Evolutionary conservation across 2,113 vertebrate species (phyloP).

Genomic region (Bos javanicus): DNA sequence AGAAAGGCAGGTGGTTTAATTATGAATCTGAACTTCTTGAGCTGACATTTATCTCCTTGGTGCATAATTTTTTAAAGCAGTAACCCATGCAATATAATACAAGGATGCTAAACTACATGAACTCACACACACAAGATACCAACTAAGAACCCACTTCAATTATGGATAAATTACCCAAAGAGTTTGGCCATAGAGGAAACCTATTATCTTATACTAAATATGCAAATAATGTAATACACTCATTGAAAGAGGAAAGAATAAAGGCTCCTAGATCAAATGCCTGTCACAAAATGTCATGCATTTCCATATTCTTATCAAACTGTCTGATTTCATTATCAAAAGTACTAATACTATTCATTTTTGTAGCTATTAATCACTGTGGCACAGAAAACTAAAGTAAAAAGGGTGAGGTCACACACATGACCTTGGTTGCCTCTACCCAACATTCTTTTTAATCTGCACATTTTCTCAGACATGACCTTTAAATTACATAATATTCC

Average conservation of each 20-base stretch:
- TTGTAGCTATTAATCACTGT: constrained; percentile 37
- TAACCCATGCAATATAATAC: constrained; percentile 26
- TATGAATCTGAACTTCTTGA: constrained; percentile 67
- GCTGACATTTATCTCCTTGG: constrained; percentile 67
- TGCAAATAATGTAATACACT: constrained; percentile 50
- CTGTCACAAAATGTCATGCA: constrained; percentile 60
- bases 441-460: not conserved
- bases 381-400: not conserved
- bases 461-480: not conserved
- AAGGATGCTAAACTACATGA: constrained; percentile 35
- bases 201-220: constrained; percentile 65
- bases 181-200: constrained; percentile 39
- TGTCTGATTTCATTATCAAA: constrained; percentile 38
- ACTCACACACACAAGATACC: constrained; percentile 49
- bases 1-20: constrained; percentile 48
- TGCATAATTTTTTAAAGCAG: constrained; percentile 59
- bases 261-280: constrained; percentile 9
- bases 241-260: not conserved
- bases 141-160: constrained; percentile 53
- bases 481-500: not conserved
- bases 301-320: constrained; percentile 60
- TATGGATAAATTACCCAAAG: constrained; percentile 59
- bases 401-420: not conserved
- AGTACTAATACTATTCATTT: constrained; percentile 48
- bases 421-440: not conserved